These are phyloP conservation scores for Mycetomoellerius zeteki DNA, from an alignment of 1,140 invertebrate genomes.

Conservation along the genomic window DNA sequence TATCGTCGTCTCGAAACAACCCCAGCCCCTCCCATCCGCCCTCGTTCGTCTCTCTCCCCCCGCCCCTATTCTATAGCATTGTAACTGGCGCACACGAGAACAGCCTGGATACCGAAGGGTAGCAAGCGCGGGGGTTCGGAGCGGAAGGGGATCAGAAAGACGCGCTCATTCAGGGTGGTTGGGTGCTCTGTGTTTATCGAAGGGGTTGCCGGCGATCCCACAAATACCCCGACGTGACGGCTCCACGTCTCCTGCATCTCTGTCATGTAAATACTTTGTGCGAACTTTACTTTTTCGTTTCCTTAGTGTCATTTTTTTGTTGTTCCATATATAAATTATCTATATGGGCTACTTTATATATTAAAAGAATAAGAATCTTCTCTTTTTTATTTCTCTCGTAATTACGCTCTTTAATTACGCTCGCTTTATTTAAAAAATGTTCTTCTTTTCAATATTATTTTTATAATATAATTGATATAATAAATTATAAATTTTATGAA, in stretches of 20 bases:
- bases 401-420: no score
- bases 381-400: neutral
- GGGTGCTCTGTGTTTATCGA: conserved; percentile 69
- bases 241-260: conserved; percentile 26
- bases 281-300: conserved; percentile 48
- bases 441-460: neutral
- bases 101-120: conserved; percentile 57
- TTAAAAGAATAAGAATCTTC: neutral
- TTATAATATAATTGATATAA: neutral
- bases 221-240: conserved; percentile 58
- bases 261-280: conserved; percentile 47
- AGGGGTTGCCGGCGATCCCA: conserved; percentile 71
- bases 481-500: neutral
- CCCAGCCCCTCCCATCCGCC: conserved; percentile 65
- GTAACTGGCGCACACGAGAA: conserved; percentile 65
- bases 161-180: conserved; percentile 63
- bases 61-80: conserved; percentile 56
- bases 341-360: neutral
- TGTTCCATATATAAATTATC: conserved; percentile 15
- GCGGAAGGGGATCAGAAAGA: conserved; percentile 34
- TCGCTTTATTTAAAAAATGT: neutral
- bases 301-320: neutral
- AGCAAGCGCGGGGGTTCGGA: conserved; percentile 15
- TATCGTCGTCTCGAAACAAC: conserved; percentile 83
- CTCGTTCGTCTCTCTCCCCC: conserved; percentile 59